These are phyloP conservation scores for Danio albolineatus DNA, from an alignment of 2,797 vertebrate species.

Conservation along the genomic window DNA sequence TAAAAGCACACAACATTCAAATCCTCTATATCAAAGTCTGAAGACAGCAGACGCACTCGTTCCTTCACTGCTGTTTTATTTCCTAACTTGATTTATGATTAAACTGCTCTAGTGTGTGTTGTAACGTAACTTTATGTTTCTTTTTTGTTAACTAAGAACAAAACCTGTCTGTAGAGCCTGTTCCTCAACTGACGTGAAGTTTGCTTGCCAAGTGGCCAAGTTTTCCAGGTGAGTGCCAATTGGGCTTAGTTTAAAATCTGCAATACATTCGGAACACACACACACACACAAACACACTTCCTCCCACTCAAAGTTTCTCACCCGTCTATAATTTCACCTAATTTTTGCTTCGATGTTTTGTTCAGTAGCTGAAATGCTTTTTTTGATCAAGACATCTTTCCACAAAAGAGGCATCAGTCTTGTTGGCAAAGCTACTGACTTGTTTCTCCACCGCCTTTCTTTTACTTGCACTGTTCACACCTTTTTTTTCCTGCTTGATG, in stretches of 20 bases:
- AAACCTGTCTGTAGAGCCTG: neutral
- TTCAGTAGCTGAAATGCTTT: neutral
- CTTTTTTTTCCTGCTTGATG: neutral
- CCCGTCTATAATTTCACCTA: slow-evolving; percentile 39
- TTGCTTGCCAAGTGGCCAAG: neutral
- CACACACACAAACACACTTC: neutral
- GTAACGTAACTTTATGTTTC: neutral
- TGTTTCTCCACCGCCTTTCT: neutral
- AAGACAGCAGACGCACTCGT: neutral
- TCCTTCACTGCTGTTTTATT: neutral
- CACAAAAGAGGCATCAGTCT: neutral
- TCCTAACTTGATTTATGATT: neutral
- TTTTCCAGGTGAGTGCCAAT: neutral
- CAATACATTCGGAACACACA: neutral
- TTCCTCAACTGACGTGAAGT: slow-evolving; percentile 1
- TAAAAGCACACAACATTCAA: neutral
- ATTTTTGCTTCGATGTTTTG: slow-evolving; percentile 21
- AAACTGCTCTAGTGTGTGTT: neutral
- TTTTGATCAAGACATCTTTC: slow-evolving; percentile 6
- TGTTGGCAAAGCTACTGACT: neutral
- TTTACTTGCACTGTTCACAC: neutral
- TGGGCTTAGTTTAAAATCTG: neutral
- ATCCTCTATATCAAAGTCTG: slow-evolving; percentile 12
- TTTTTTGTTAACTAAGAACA: neutral
- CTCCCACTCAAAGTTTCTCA: slow-evolving; percentile 24